phyloP scores from a whole-genome alignment of 2,888 invertebrate genomes.

The Thecocarcelia acutangulata region DNA sequence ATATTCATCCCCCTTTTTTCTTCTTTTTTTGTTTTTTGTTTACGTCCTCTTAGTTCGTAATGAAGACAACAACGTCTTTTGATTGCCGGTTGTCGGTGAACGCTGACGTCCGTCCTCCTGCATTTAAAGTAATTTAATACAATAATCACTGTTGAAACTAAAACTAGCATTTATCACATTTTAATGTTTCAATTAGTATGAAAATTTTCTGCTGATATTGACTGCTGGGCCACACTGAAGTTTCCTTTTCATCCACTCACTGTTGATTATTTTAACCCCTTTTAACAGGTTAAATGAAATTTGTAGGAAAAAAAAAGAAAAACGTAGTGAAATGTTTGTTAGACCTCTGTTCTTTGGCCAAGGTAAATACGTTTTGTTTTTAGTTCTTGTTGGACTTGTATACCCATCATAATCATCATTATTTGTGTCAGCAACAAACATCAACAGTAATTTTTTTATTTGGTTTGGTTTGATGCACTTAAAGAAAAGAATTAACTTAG shows the following conservation, averaged over 20 bases:
- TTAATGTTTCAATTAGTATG: constrained; percentile 80
- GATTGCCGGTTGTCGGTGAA: constrained; percentile 40
- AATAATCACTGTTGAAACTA: constrained; percentile 66
- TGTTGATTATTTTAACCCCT: constrained; percentile 49
- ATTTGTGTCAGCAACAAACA: constrained; percentile 51
- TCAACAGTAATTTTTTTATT: constrained; percentile 28
- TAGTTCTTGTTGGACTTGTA: constrained; percentile 60
- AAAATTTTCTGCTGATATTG: constrained; percentile 68
- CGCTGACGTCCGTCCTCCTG: constrained; percentile 16
- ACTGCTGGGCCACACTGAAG: constrained; percentile 8
- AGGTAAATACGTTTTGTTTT: constrained; percentile 56
- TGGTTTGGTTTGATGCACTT: constrained; percentile 3
- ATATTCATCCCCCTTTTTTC: constrained; percentile 48
- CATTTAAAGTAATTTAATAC: constrained; percentile 65
- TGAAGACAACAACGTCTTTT: constrained; percentile 37
- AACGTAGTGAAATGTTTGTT: constrained; percentile 65
- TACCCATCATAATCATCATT: constrained; percentile 54
- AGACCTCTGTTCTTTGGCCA: constrained; percentile 9
- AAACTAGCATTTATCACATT: constrained; percentile 79
- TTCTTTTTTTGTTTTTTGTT: neutral
- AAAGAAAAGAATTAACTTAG: constrained; percentile 14
- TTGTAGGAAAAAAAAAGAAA: constrained; percentile 40
- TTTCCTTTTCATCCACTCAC: neutral
- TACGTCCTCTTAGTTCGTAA: neutral
- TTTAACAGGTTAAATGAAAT: constrained; percentile 51